phyloP scores from a whole-genome alignment of 2,797 vertebrate genomes.

The Macropodus opercularis region DNA sequence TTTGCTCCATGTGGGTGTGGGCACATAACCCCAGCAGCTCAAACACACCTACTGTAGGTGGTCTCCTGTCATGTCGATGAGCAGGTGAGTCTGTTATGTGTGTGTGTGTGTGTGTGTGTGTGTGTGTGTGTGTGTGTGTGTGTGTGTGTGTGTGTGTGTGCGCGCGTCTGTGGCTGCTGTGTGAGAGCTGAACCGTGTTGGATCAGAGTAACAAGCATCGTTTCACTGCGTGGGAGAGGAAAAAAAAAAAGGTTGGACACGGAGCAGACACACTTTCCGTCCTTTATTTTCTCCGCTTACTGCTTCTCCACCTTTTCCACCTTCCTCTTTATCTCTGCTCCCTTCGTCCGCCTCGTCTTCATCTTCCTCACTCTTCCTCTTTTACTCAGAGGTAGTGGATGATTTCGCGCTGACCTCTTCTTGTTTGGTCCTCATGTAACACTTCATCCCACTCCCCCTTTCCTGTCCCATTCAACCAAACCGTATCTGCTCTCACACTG shows the following conservation, averaged over 20 bases:
- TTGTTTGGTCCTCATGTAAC: constrained; percentile 38
- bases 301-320: constrained; percentile 15
- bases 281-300: constrained; percentile 12
- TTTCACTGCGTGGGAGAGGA: constrained; percentile 6
- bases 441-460: constrained; percentile 23
- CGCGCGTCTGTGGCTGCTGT: constrained; percentile 8
- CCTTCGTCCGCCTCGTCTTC: constrained; percentile 25
- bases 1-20: background rate
- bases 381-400: constrained; percentile 10
- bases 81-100: constrained; percentile 1
- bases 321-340: constrained; percentile 5
- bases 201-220: constrained; percentile 21
- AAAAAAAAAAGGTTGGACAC: constrained; percentile 10
- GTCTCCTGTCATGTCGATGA: background rate
- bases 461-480: constrained; percentile 10
- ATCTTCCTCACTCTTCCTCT: constrained; percentile 3
- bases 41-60: constrained; percentile 1
- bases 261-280: constrained; percentile 9
- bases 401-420: constrained; percentile 38
- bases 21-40: constrained; percentile 8
- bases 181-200: constrained; percentile 7
- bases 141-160: background rate
- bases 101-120: background rate
- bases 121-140: background rate
- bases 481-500: constrained; percentile 19